Evolutionary conservation across 2,888 invertebrate genomes (phyloP).

Genomic region (Pinctada fucata): DNA sequence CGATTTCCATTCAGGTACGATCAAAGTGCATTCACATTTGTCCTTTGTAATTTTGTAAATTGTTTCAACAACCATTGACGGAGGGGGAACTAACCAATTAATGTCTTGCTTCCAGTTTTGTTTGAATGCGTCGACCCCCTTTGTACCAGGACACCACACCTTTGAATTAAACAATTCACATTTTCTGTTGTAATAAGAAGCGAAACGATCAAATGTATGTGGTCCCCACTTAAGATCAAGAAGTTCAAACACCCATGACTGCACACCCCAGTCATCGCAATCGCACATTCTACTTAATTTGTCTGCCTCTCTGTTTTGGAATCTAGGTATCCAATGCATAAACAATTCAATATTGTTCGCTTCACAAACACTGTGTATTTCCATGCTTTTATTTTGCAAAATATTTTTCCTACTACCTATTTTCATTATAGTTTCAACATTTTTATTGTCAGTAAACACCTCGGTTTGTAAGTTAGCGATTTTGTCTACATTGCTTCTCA

Average conservation of each 20-base stretch:
- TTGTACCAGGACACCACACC: constrained; percentile 23
- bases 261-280: constrained; percentile 21
- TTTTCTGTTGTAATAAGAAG: constrained; percentile 24
- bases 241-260: neutral
- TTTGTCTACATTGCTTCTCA: no score
- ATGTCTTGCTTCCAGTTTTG: constrained; percentile 1
- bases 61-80: constrained; percentile 4
- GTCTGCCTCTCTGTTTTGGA: constrained; percentile 15
- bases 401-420: neutral
- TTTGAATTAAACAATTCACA: constrained; percentile 32
- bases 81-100: constrained; percentile 28
- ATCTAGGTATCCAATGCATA: constrained; percentile 19
- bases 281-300: constrained; percentile 14
- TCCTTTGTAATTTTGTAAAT: no score
- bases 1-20: no score
- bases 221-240: neutral
- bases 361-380: neutral
- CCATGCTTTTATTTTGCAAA: neutral
- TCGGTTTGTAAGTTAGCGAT: neutral
- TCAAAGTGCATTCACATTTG: no score
- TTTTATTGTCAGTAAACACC: constrained; percentile 23
- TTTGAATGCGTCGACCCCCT: constrained; percentile 23
- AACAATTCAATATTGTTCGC: neutral
- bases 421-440: constrained; percentile 20
- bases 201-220: constrained; percentile 26